A percentile compares a stretch with the other conserved stretches of the same genome.
Conservation (phyloP, 2,797 vertebrate species). For the Hapalemur alaotrensis region DNA sequence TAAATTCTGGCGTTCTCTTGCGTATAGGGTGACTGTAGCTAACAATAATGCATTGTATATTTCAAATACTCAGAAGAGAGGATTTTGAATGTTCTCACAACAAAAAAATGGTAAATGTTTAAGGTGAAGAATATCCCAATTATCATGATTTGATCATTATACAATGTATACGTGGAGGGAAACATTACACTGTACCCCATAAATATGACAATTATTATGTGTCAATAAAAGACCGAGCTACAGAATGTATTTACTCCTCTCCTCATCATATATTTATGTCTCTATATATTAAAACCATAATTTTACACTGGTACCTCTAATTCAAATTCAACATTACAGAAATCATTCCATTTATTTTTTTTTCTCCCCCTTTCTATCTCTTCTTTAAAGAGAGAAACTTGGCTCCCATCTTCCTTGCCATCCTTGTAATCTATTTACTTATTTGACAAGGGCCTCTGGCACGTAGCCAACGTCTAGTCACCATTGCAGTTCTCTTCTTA, state of each 20-base stretch:
- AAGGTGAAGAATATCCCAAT: background rate
- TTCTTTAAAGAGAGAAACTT: background rate
- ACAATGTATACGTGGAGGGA: background rate
- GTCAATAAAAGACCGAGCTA: background rate
- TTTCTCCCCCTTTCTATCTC: background rate
- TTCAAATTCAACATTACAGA: background rate
- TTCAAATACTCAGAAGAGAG: background rate
- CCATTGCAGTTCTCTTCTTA: accelerated
- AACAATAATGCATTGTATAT: background rate
- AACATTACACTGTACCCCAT: background rate
- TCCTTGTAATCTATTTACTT: background rate
- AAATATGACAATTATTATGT: background rate
- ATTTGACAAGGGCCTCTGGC: background rate
- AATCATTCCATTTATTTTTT: background rate
- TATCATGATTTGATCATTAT: background rate
- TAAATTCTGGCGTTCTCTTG: background rate
- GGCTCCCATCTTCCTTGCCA: background rate
- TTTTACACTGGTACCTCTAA: background rate
- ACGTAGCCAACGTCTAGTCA: background rate
- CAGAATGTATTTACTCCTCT: background rate
- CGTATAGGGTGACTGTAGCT: background rate
- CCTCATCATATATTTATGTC: background rate
- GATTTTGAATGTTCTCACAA: background rate
- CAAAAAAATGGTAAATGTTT: background rate
- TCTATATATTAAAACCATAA: background rate